Conservation (phyloP, 1,140 invertebrate genomes). For the Lithobius niger region DNA sequence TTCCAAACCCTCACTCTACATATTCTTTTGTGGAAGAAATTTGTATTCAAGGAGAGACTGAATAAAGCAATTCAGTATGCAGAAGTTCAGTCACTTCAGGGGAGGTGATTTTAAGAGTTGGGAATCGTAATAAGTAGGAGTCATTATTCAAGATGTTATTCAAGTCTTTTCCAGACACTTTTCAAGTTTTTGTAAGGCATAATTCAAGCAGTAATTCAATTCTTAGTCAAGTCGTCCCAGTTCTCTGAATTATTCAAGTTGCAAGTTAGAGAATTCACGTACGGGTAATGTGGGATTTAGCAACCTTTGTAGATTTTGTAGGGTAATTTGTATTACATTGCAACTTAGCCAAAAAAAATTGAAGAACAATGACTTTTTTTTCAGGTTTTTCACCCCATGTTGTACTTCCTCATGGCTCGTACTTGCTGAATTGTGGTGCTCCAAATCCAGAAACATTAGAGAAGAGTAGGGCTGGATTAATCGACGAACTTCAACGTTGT, state of each 20-base stretch:
- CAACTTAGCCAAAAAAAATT: not conserved
- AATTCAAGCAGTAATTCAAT: too few relatives aligned
- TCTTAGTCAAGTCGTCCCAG: not conserved
- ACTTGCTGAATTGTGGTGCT: conserved; percentile 39
- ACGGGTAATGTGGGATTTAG: not conserved
- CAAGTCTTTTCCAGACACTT: too few relatives aligned
- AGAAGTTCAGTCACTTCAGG: too few relatives aligned
- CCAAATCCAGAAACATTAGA: conserved; percentile 31
- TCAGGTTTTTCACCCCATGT: conserved; percentile 23
- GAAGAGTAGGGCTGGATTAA: conserved; percentile 33
- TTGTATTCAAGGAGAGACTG: too few relatives aligned
- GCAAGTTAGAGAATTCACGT: not conserved
- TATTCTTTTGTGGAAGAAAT: too few relatives aligned
- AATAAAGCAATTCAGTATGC: too few relatives aligned
- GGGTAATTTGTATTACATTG: not conserved
- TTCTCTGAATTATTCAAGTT: not conserved
- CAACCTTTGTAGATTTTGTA: conserved; percentile 6
- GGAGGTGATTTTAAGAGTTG: too few relatives aligned
- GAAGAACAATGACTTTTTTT: too few relatives aligned
- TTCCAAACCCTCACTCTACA: too few relatives aligned
- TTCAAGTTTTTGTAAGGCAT: too few relatives aligned
- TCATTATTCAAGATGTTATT: too few relatives aligned
- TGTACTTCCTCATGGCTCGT: conserved; percentile 36
- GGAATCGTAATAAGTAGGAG: too few relatives aligned
- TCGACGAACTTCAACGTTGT: conserved; percentile 38